phyloP scores from a whole-genome alignment of 1,140 invertebrate species.

The Polypedilum pembai region DNA sequence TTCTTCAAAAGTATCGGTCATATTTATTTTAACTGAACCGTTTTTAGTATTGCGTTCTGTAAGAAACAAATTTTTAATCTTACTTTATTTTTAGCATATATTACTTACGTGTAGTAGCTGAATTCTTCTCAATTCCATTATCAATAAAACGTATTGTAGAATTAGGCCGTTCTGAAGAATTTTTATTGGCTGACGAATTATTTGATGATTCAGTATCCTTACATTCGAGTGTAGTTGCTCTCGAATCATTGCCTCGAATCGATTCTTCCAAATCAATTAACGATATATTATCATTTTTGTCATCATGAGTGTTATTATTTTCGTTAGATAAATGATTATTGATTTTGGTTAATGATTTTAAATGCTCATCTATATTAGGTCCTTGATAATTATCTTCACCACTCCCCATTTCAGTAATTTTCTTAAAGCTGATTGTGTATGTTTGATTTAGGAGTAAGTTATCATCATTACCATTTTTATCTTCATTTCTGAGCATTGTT shows the following conservation, averaged over 20 bases:
- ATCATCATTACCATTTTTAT: neutral
- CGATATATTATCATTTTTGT: neutral
- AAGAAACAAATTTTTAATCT: neutral
- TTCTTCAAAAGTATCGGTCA: neutral
- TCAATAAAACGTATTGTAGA: neutral
- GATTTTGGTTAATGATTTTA: neutral
- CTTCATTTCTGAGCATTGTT: neutral
- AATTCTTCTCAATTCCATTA: neutral
- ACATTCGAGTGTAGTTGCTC: conserved; percentile 7
- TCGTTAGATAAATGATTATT: neutral
- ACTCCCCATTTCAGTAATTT: conserved; percentile 6
- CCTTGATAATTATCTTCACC: conserved; percentile 10
- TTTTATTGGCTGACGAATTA: neutral
- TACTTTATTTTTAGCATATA: neutral
- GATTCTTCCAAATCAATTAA: neutral
- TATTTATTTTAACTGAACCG: neutral
- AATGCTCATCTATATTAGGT: neutral
- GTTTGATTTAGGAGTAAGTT: neutral
- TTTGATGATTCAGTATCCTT: conserved; percentile 10
- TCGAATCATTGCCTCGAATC: neutral
- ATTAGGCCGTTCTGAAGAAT: neutral
- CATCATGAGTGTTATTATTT: neutral
- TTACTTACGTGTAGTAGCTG: neutral
- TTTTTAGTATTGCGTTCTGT: neutral
- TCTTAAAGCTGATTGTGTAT: conserved; percentile 12